Base-by-base conservation (phyloP, 2,113 vertebrate genomes). In the Emydocephalus ijimae region DNA sequence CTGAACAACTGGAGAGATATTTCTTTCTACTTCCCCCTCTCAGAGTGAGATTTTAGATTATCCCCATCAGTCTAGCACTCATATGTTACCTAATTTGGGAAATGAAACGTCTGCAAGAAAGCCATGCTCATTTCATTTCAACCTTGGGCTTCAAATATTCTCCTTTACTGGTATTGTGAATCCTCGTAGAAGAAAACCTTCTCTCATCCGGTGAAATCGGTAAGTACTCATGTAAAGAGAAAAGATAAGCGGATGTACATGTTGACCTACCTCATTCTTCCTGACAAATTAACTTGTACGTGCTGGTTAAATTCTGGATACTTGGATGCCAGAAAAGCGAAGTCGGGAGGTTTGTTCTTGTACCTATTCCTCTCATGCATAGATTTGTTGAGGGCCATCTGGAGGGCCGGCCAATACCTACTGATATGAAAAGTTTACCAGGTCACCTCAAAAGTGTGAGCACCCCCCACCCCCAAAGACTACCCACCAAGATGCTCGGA, bases 321-420 rank as follows among this genome's bases (percentile, higher is more conserved):
- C 94, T 98, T 98, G 92, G 98, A 97, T 1, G 98, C 98, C 96
- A 99, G 95, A 93, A 98, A 98, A 0, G 98, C 97, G 90, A 99
- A 99, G 95, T 99, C 98, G 0, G 98, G 98, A 1, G 98, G 98
- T 85, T 98, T 98, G 96, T 99, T 98, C 96, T 98, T 99, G 96
- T 99, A 99, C 0, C 98, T 98, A 96, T 99, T 99, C 88, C 98
- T 97, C 4, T 98, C 98, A 93, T 99, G 98, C 98, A 99, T 99
- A 11, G 98, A 98, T 91, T 98, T 99, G 94, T 98, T 99, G 50
- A 98, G 97, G 23, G 98, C 97, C 98, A 99, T 99, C 23, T 21
- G 2, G 23, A 21, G 26, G 3, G 39, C 20, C 5, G 6, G 24
- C 5, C 26, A 59, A 54, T 12, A 21, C 86, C 21, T 29, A 8